Base-by-base conservation (phyloP, 2,113 vertebrate species). In the Boleophthalmus pectinirostris region DNA sequence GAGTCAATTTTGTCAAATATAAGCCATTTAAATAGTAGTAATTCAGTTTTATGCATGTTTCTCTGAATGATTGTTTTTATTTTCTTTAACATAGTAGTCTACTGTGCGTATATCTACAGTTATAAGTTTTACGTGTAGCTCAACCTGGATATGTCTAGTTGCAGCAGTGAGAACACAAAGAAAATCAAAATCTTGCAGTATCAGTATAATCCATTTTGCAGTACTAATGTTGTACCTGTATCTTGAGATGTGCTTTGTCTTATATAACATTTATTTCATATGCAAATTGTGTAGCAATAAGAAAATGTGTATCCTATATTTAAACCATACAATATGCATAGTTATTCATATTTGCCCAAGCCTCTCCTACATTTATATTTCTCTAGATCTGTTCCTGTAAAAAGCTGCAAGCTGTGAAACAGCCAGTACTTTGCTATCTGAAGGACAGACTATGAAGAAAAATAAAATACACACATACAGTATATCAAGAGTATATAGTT, bases 341-440 rank as follows among this genome's bases (percentile, higher is more conserved):
- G 23, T 81, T 74, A 35, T 57, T 23, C 67, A 24, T 43, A 67
- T 64, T 38, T 64, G 16, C 18, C 69, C 69, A 35, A 57, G 58
- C 25, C 1, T 29, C 0, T 67, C 20, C 38, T 38, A 53, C 18
- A 58, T 63, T 46, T 16, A 70, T 68, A 79, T 75, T 71, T 72
- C 18, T 11, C 51, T 63, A 71, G 33, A 15, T 11, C 54, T 38
- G 57, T 49, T 20, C 75, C 73, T 69, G 10, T n/a, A 70, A 79
- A 53, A 79, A 49, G 65, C 80, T 78, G 18, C 2, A 73, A 74
- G 80, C 57, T 9, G 11, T n/a, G 43, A 80, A 72, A 70, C 54
- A 66, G 87, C 68, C 72, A 71, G 74, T 70, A 79, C 49, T 68
- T 63, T 81, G 67, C 77, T 67, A 85, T 85, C 76, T 86, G 64